phyloP scores from a whole-genome alignment of 2,797 vertebrate species.

The Pteronotus mesoamericanus region DNA sequence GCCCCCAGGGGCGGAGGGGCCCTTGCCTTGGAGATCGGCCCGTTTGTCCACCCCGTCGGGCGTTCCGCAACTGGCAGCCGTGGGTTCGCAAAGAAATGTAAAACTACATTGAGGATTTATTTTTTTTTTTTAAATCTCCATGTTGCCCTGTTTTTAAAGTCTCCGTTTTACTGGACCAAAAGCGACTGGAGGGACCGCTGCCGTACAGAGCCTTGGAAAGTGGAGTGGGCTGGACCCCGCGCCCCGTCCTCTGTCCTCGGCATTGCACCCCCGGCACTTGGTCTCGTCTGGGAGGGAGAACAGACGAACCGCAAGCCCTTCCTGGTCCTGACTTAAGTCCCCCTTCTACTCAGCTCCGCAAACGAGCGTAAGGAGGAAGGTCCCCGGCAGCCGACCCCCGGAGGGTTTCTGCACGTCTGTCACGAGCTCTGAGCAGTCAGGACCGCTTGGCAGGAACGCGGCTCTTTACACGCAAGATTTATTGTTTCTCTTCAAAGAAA shows the following conservation, averaged over 20 bases:
- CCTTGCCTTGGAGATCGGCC: accelerated
- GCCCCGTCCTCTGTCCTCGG: background rate
- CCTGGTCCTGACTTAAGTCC: background rate
- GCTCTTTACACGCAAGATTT: background rate
- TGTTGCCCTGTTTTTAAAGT: background rate
- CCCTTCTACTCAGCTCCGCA: background rate
- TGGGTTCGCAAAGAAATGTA: background rate
- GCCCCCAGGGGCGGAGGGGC: background rate
- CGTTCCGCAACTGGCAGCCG: background rate
- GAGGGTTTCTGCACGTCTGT: too few species aligned
- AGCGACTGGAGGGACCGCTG: background rate
- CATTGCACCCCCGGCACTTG: accelerated
- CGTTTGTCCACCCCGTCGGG: background rate
- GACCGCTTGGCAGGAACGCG: background rate
- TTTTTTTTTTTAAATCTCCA: background rate
- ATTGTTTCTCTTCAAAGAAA: constrained; percentile 32
- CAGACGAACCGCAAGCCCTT: too few species aligned
- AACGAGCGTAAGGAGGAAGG: background rate
- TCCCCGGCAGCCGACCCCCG: background rate
- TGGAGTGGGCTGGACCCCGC: background rate
- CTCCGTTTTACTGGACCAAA: background rate
- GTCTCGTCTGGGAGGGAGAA: background rate
- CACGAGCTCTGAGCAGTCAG: background rate
- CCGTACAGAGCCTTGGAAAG: background rate
- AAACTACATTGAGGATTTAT: background rate